Conservation (phyloP, 2,888 invertebrate species). For the Melanotus villosus region DNA sequence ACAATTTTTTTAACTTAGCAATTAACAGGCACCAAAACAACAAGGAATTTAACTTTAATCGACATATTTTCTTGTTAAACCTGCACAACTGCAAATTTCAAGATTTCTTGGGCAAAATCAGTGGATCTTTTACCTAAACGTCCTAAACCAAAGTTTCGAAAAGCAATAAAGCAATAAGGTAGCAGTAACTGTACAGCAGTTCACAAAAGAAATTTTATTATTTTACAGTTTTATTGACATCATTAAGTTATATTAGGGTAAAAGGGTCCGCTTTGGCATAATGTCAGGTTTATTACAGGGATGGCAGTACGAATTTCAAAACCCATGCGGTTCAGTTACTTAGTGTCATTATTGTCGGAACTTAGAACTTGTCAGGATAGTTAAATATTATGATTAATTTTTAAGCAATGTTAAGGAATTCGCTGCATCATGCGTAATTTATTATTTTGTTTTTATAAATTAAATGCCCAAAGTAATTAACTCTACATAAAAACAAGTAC, state of each 20-base stretch:
- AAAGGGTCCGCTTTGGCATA: slow-evolving; percentile 32
- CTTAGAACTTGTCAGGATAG: neutral
- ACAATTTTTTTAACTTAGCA: too few species aligned
- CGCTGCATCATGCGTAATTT: too few species aligned
- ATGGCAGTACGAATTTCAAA: slow-evolving; percentile 27
- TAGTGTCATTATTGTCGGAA: neutral
- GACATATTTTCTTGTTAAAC: too few species aligned
- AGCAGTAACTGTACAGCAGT: slow-evolving; percentile 22
- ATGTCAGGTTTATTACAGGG: slow-evolving; percentile 37
- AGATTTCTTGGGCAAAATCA: neutral
- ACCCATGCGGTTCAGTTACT: slow-evolving; percentile 19
- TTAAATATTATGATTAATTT: neutral
- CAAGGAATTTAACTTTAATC: too few species aligned
- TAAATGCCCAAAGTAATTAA: too few species aligned
- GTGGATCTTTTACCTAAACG: too few species aligned
- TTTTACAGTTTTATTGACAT: slow-evolving; percentile 41
- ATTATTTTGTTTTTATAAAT: too few species aligned
- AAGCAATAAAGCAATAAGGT: slow-evolving; percentile 37
- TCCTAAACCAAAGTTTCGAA: neutral
- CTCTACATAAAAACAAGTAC: too few species aligned
- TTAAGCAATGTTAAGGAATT: too few species aligned
- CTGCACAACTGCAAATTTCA: neutral
- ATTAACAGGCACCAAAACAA: too few species aligned
- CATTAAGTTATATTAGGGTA: slow-evolving; percentile 38
- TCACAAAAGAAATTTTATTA: slow-evolving; percentile 42